Percentiles rank a stretch among this genome's conserved stretches.
Conservation (phyloP, 2,888 invertebrate species). For the Brenthis ino region DNA sequence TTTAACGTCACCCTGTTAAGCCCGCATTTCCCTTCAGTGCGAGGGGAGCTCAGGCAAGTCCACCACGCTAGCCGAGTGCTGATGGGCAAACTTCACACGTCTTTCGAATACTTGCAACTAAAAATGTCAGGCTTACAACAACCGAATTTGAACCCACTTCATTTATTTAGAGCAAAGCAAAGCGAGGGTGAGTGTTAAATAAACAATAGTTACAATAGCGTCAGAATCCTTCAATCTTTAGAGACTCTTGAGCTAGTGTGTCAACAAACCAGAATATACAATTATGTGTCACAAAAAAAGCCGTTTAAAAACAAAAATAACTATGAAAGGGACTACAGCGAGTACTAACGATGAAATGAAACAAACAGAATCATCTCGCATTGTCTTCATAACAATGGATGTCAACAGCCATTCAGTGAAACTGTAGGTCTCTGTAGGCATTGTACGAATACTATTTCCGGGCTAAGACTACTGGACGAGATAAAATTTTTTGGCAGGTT, state of each 20-base stretch:
- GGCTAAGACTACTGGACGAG: conserved; percentile 32
- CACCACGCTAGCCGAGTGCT: background rate
- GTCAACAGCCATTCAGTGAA: conserved; percentile 51
- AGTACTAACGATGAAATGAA: conserved; percentile 47
- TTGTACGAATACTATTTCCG: conserved; percentile 44
- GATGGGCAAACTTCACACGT: no score
- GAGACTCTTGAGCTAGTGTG: conserved; percentile 11
- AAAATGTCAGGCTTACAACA: no score
- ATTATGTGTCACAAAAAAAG: conserved; percentile 22
- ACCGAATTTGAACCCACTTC: no score
- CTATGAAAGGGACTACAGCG: conserved; percentile 32
- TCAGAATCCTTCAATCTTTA: conserved; percentile 15
- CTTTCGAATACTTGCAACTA: no score
- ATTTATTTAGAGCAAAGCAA: no score
- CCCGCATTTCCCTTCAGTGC: no score
- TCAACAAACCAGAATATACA: conserved; percentile 10
- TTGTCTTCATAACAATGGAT: conserved; percentile 52
- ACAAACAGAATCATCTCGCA: conserved; percentile 48
- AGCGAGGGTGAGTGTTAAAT: no score
- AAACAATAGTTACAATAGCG: conserved; percentile 16
- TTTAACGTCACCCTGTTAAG: no score
- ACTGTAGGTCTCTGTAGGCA: conserved; percentile 42
- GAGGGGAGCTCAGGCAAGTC: background rate
- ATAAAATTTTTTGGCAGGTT: conserved; percentile 21
- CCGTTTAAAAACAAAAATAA: conserved; percentile 36